Evolutionary conservation across 2,113 vertebrate species (phyloP), one percentile per base, ranked within the genome.

Genomic region (Cavia porcellus): DNA sequence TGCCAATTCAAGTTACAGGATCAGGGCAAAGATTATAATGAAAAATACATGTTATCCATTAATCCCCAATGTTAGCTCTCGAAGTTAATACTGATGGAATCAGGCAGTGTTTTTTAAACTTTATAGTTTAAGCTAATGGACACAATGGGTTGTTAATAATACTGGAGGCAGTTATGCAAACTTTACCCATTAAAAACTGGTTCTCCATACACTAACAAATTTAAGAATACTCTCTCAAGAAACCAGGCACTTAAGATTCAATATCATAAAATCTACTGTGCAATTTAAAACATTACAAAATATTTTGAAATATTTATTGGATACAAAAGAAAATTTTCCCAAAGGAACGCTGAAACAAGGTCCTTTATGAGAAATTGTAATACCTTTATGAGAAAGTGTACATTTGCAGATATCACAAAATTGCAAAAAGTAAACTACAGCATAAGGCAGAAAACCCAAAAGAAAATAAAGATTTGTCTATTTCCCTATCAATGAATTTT

Each of bases 361-460:
- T 72, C 22, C 91, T 89, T 96, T 72, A 38, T 38, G 38, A 38
- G 70, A 4, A 74, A 90, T 57, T 77, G 77, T 77, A 72, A 90
- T 80, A 32, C 9, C 0, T 66, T 89, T 88, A 61, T 72, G 52
- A 96, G 32, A 74, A 95, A 95, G 92, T 7, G 30, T 5, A 38
- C 4, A 57, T 74, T 50, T 64, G 19, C 61, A 5, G 5, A n/a
- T n/a, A 74, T n/a, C 12, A 85, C 2, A 90, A 64, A 96, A 17
- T 9, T 62, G 92, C 38, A 96, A 82, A 93, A 95, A 61, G 2
- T 89, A 87, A 92, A 42, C 1, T 57, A 61, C 2, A 70, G 13
- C 83, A 11, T 64, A 87, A 86, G 42, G 17, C 32, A 96, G 57
- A 93, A 96, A 86, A 94, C 12, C 22, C 83, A 95, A 66, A 90